Conservation (phyloP, 2,888 invertebrate species). For the Tetranychus piercei region DNA sequence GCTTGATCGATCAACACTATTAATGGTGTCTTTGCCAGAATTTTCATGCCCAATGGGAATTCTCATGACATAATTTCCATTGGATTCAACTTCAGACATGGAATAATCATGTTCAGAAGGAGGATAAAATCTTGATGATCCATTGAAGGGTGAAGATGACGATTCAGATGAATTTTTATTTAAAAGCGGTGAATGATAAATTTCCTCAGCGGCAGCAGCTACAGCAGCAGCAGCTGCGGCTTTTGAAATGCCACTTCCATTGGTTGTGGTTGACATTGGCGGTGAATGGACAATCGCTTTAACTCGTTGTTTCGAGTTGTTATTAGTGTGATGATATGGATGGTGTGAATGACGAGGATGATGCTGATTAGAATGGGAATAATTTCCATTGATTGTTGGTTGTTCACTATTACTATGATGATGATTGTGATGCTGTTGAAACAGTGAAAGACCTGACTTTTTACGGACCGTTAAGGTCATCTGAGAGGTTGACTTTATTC, state of each 20-base stretch:
- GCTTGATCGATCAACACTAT: not conserved
- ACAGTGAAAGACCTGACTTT: constrained; percentile 38
- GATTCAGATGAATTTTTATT: not conserved
- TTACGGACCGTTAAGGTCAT: constrained; percentile 57
- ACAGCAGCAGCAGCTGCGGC: not conserved
- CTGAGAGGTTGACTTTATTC: constrained; percentile 52
- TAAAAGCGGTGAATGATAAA: not conserved
- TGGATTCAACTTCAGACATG: constrained; percentile 22
- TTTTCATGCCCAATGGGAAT: not conserved
- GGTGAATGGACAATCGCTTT: constrained; percentile 15
- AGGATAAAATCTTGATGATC: not conserved
- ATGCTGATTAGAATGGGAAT: not conserved
- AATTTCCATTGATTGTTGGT: not conserved
- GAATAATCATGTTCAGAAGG: constrained; percentile 25
- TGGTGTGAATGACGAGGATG: not conserved
- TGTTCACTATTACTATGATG: not conserved
- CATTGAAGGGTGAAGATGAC: not conserved
- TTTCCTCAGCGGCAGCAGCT: not conserved
- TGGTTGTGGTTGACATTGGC: not conserved
- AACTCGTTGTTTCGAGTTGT: constrained; percentile 2
- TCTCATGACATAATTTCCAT: constrained; percentile 11
- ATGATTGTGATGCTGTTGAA: constrained; percentile 15
- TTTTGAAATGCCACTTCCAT: not conserved
- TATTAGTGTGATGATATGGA: not conserved
- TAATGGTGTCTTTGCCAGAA: not conserved